A percentile compares a stretch with the other conserved stretches of the same genome.
Conservation (phyloP, 2,888 invertebrate species). For the Smittia sp. region DNA sequence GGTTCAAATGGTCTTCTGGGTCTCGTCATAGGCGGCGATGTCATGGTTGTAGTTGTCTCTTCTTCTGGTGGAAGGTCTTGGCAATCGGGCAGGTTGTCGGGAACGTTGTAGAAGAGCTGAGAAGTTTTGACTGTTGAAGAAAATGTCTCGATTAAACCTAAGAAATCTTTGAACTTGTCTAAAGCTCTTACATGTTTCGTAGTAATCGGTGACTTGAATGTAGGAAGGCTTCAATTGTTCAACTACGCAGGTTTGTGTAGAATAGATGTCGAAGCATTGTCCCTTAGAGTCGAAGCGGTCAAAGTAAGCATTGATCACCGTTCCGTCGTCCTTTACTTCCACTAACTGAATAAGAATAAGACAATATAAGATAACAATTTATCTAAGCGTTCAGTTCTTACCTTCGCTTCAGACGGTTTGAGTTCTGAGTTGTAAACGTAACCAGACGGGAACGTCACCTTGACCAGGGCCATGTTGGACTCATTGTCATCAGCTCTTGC, state of each 20-base stretch:
- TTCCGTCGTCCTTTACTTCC: not conserved
- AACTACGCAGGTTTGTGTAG: not conserved
- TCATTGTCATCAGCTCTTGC: not conserved
- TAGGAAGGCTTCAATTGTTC: not conserved
- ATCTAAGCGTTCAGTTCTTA: too few species aligned
- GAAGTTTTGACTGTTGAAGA: not conserved
- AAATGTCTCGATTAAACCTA: not conserved
- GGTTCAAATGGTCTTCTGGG: too few species aligned
- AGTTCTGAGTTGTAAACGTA: not conserved
- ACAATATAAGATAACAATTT: too few species aligned
- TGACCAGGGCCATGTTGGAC: constrained; percentile 18
- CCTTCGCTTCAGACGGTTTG: too few species aligned
- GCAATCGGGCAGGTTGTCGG: not conserved
- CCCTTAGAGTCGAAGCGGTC: not conserved
- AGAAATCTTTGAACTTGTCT: not conserved
- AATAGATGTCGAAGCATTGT: not conserved
- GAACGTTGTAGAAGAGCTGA: not conserved
- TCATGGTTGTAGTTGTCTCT: too few species aligned
- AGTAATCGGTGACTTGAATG: constrained; percentile 22
- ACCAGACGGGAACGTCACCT: constrained; percentile 2
- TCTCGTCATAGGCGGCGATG: too few species aligned
- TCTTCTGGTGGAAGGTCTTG: too few species aligned
- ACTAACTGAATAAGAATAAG: not conserved
- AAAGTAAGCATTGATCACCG: constrained; percentile 11
- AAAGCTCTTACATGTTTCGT: constrained; percentile 14